These are phyloP conservation scores for Platycheirus albimanus DNA, from an alignment of 2,888 invertebrate species.

Conservation along the genomic window DNA sequence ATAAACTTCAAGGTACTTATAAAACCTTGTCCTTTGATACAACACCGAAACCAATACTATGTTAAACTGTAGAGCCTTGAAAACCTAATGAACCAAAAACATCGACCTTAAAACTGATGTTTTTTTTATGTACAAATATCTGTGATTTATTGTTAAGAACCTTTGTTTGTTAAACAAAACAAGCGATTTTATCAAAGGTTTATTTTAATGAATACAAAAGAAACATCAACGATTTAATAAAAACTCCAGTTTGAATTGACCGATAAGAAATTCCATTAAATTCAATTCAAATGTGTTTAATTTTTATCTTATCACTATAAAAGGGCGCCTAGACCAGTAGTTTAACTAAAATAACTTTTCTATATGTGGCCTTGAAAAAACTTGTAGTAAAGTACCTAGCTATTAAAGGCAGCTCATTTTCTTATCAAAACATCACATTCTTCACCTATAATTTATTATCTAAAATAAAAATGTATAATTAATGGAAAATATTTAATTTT, in stretches of 20 bases:
- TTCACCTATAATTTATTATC: neutral
- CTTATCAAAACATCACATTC: conserved; percentile 1
- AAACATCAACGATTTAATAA: neutral
- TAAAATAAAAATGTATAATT: conserved; percentile 17
- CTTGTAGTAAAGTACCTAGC: neutral
- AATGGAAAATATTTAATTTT: conserved; percentile 13
- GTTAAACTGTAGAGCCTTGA: too few species aligned
- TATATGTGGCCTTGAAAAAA: neutral
- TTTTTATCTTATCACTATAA: neutral
- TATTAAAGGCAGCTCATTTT: neutral
- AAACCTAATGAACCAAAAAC: too few species aligned
- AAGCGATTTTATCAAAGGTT: neutral
- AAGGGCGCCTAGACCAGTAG: neutral
- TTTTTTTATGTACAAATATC: too few species aligned
- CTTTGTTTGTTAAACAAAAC: too few species aligned
- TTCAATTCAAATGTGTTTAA: neutral
- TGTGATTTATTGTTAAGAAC: too few species aligned
- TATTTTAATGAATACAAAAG: neutral
- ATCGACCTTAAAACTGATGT: too few species aligned
- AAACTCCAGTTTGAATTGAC: neutral
- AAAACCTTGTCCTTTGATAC: too few species aligned
- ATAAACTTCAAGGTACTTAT: too few species aligned
- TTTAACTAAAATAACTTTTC: neutral
- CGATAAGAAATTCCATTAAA: neutral
- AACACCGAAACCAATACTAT: too few species aligned